Evolutionary conservation across 2,797 vertebrate species (phyloP).

Genomic region (Coilia nasus): DNA sequence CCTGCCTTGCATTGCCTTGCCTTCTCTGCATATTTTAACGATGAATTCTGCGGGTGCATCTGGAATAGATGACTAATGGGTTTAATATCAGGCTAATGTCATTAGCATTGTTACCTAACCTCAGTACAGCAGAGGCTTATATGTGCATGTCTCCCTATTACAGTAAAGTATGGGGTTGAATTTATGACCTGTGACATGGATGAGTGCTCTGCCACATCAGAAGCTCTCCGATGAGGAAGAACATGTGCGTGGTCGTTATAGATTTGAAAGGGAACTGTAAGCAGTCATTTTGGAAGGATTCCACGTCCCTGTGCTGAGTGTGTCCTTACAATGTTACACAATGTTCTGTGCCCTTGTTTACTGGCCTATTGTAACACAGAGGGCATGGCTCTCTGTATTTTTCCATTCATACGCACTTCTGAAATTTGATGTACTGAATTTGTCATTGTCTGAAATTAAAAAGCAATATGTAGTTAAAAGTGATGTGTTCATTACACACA

Average conservation of each 20-base stretch:
- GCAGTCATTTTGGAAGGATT: neutral
- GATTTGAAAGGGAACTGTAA: neutral
- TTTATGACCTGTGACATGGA: neutral
- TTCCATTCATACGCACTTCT: neutral
- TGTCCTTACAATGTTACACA: neutral
- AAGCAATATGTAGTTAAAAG: neutral
- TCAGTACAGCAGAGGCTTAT: neutral
- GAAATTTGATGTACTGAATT: neutral
- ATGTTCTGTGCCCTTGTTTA: neutral
- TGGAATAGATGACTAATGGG: no score
- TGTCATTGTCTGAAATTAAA: neutral
- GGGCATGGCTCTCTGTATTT: neutral
- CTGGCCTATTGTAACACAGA: neutral
- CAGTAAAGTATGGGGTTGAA: neutral
- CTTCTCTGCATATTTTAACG: no score
- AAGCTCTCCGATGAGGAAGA: neutral
- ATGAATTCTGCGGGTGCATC: no score
- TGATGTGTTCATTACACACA: neutral
- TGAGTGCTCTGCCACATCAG: neutral
- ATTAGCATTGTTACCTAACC: neutral
- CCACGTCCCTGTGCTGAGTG: neutral
- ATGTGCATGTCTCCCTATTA: neutral
- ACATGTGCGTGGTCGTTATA: neutral
- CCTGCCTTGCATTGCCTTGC: no score
- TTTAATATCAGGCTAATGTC: neutral